These are phyloP conservation scores for Therioaphis trifolii DNA, from an alignment of 2,888 invertebrate species.

Conservation along the genomic window DNA sequence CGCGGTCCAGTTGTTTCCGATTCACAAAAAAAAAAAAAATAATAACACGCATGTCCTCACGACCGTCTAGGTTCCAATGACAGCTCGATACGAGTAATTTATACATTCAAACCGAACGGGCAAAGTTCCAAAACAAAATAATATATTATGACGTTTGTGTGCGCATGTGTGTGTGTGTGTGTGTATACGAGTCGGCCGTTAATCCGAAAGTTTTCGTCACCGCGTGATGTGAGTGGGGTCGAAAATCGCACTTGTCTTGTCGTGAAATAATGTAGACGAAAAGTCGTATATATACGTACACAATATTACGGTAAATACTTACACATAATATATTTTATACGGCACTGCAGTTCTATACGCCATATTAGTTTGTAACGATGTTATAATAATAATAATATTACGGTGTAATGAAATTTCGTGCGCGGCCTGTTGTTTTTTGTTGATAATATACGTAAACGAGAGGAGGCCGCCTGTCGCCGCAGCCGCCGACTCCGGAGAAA, in stretches of 20 bases:
- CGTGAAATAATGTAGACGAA: background rate
- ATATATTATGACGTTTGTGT: background rate
- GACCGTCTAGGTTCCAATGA: no score
- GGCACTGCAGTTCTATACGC: no score
- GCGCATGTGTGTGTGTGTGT: background rate
- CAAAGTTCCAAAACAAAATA: conserved; percentile 47
- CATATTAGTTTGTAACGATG: background rate
- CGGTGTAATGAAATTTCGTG: conserved; percentile 35
- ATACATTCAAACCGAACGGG: background rate
- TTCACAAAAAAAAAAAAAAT: no score
- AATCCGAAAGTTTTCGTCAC: conserved; percentile 39
- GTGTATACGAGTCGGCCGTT: background rate
- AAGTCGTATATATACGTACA: background rate
- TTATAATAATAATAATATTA: conserved; percentile 17
- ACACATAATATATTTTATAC: background rate
- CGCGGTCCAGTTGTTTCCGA: background rate
- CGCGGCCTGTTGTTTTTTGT: conserved; percentile 15
- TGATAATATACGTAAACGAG: background rate
- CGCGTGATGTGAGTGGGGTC: background rate
- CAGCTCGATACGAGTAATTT: background rate
- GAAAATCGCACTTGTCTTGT: conserved; percentile 33
- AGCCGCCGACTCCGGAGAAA: background rate
- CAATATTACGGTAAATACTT: no score
- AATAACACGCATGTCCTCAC: no score
- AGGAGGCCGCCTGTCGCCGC: conserved; percentile 9